Conservation (phyloP, 1,140 invertebrate genomes). For the Palaemon carinicauda region DNA sequence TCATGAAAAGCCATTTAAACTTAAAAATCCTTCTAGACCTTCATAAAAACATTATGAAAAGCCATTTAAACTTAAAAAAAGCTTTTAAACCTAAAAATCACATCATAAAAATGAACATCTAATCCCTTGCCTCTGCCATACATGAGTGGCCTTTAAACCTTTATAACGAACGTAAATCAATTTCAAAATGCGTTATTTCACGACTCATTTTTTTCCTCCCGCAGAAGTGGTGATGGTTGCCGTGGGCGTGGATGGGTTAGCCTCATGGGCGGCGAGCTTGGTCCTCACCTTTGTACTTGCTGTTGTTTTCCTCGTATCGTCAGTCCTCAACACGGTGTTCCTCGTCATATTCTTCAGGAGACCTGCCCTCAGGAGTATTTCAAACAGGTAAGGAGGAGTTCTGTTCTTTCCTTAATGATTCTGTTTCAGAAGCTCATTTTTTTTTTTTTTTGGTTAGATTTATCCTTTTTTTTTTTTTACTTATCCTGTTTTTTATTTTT, state of each 20-base stretch:
- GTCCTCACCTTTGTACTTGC: neutral
- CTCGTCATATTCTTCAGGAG: constrained; percentile 71
- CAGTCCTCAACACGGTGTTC: constrained; percentile 69
- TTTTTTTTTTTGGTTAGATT: neutral
- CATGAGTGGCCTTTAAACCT: too few species aligned
- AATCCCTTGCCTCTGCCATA: too few species aligned
- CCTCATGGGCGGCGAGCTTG: constrained; percentile 28
- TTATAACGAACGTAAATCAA: too few species aligned
- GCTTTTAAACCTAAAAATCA: too few species aligned
- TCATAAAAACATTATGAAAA: too few species aligned
- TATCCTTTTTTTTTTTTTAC: neutral
- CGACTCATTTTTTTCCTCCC: too few species aligned
- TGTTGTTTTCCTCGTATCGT: constrained; percentile 32
- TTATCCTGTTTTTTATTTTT: neutral
- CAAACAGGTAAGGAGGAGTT: constrained; percentile 72
- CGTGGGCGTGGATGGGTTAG: constrained; percentile 31
- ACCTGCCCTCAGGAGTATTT: constrained; percentile 71
- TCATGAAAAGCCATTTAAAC: too few species aligned
- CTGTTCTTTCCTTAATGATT: too few species aligned
- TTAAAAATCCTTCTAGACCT: too few species aligned
- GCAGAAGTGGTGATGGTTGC: constrained; percentile 51
- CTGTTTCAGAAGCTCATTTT: too few species aligned
- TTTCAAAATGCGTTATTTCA: neutral
- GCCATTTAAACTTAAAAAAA: too few species aligned
- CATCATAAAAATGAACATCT: too few species aligned